These are phyloP conservation scores for Coremacera marginata DNA, from an alignment of 2,888 invertebrate species.

Conservation along the genomic window DNA sequence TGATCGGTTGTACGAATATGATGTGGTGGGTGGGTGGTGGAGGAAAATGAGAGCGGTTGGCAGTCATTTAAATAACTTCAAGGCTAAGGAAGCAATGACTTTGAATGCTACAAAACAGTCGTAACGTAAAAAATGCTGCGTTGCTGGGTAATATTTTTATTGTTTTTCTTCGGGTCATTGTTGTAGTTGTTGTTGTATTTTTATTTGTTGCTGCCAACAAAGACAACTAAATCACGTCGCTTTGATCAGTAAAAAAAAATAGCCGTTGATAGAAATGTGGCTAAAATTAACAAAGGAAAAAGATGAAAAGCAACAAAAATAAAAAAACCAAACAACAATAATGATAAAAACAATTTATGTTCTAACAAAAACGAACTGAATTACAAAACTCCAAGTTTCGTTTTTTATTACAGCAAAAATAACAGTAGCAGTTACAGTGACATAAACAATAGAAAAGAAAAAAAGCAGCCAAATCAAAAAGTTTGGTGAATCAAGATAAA, in stretches of 20 bases:
- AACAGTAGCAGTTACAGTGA: background rate
- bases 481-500: background rate
- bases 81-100: background rate
- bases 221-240: slow-evolving; percentile 14
- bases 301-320: background rate
- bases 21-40: background rate
- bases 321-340: background rate
- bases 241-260: slow-evolving; percentile 19
- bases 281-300: background rate
- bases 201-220: background rate
- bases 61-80: background rate
- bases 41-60: background rate
- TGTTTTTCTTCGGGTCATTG: background rate
- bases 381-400: background rate
- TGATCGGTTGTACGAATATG: background rate
- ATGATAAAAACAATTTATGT: background rate
- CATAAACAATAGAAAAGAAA: too few species aligned
- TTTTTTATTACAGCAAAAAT: background rate
- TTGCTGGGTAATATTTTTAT: background rate
- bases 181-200: background rate
- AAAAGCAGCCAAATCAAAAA: background rate
- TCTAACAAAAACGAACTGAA: background rate
- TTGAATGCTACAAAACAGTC: background rate
- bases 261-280: slow-evolving; percentile 12
- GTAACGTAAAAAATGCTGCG: background rate